phyloP scores from a whole-genome alignment of 2,797 vertebrate species.

The Apogon hyalosoma region DNA sequence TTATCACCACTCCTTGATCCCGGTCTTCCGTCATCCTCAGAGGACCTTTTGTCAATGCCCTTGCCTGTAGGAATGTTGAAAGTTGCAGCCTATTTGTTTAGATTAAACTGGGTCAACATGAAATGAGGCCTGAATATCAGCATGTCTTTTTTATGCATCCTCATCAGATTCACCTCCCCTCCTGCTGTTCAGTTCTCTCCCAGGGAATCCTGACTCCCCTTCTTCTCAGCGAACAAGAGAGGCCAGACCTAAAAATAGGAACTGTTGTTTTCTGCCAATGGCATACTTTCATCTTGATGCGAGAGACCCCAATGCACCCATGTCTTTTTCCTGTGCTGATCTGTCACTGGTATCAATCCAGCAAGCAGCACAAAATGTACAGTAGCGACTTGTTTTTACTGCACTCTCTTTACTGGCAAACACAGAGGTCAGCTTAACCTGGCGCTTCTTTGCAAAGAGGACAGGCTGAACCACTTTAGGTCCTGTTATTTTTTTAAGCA shows the following conservation, averaged over 20 bases:
- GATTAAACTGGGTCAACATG: conserved; percentile 45
- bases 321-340: conserved; percentile 13
- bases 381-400: conserved; percentile 11
- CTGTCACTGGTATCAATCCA: conserved; percentile 11
- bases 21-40: conserved; percentile 10
- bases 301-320: conserved; percentile 14
- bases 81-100: conserved; percentile 14
- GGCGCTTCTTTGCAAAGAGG: conserved; percentile 55
- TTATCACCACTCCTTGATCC: not conserved
- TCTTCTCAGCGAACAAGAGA: conserved; percentile 37
- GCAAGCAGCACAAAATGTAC: conserved; percentile 10
- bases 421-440: conserved; percentile 66
- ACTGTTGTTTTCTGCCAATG: conserved; percentile 40
- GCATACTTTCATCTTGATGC: conserved; percentile 14
- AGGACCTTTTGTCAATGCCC: conserved; percentile 13
- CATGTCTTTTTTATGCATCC: conserved; percentile 35
- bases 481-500: conserved; percentile 44
- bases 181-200: conserved; percentile 58
- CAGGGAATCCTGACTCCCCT: conserved; percentile 56
- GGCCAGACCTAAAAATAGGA: conserved; percentile 72
- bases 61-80: conserved; percentile 5
- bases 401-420: conserved; percentile 37
- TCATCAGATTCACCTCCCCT: conserved; percentile 53
- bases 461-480: conserved; percentile 45
- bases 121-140: conserved; percentile 31